Evolutionary conservation across 2,888 invertebrate genomes (phyloP), one percentile per base, ranked within the genome.

Genomic region (Phaedon cochleariae): DNA sequence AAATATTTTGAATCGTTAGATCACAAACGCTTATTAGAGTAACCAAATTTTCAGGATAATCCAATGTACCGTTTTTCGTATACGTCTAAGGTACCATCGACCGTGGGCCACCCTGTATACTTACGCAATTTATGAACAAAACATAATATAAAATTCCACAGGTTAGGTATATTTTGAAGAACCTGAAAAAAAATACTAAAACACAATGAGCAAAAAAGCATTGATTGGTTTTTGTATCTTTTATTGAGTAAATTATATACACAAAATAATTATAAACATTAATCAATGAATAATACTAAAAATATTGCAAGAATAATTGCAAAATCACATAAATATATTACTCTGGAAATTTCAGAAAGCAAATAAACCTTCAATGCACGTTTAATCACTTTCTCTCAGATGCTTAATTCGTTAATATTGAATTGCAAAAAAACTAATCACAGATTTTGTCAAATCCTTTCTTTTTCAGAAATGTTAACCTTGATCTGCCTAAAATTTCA

Each of bases 401-500:
- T 34, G 34, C n/a, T n/a, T n/a, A n/a, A n/a, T n/a, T n/a, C n/a
- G n/a, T n/a, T n/a, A n/a, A n/a, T n/a, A n/a, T n/a, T n/a, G n/a
- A n/a, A n/a, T n/a, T n/a, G n/a, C 57, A 18, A 37, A 61, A 65
- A 41, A 17, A 63, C 10, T 41, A 12, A 64, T 57, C 61, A 65
- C 57, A 65, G 61, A 55, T 60, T 61, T 57, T 41, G 29, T 58
- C 61, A 65, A 65, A 61, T 61, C 65, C 61, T 62, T 21, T 55
- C 17, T 22, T 49, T 49, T 22, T 20, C 15, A 45, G 9, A 15
- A 57, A n/a, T 17, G 15, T 29, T 5, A 26, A 26, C 7, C 26
- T 26, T 26, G 26, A 7, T 26, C 26, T 26, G 7, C 3, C 22
- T 51, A 64, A 54, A 31, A 48, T 6, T 53, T 6, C 3, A 34